Base-by-base conservation (phyloP, 2,797 vertebrate species). In the Valencia hispanica region DNA sequence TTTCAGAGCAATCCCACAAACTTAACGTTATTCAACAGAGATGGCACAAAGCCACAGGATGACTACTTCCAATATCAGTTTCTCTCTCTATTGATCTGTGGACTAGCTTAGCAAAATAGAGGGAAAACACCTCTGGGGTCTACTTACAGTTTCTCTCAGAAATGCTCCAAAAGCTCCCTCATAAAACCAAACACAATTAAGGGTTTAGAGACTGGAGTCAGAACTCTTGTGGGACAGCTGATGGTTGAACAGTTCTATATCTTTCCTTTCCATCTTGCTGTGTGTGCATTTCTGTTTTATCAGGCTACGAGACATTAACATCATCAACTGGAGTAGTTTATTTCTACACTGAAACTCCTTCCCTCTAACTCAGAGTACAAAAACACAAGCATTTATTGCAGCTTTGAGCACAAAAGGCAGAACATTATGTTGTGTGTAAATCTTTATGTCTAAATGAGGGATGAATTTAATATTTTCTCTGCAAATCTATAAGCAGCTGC, bases 101-200 rank as follows among this genome's bases (percentile, higher is more conserved):
- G 72, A 84, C 77, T 45, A 51, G 25, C 78, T 85, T 59, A 77
- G 84, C 77, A 90, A 85, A 86, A 88, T 79, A 81, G 77, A 87
- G 89, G 20, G 78, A 53, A 84, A 87, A 85, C 82, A 81, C 79
- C 86, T 85, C 74, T 71, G 77, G 84, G 86, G 55, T 84, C 34
- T 70, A 68, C 59, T 48, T 63, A 73, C 68, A 68, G 12, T 63
- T 61, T 84, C 72, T 75, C 74, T 68, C n/a, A 66, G 34, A 72
- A 73, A 79, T 70, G 76, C 81, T 79, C 77, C 80, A 80, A 78
- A 88, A 88, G 79, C 77, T 76, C 53, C 78, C 50, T 87, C 89
- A 87, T 86, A 84, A 91, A 91, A 85, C 79, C 79, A 87, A 88
- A 93, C 83, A 84, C 87, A 90, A 92, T 93, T 91, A 89, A 76